Evolutionary conservation across 2,797 vertebrate species (phyloP), one percentile per base, ranked within the genome.

Genomic region (Megaceryle alcyon): DNA sequence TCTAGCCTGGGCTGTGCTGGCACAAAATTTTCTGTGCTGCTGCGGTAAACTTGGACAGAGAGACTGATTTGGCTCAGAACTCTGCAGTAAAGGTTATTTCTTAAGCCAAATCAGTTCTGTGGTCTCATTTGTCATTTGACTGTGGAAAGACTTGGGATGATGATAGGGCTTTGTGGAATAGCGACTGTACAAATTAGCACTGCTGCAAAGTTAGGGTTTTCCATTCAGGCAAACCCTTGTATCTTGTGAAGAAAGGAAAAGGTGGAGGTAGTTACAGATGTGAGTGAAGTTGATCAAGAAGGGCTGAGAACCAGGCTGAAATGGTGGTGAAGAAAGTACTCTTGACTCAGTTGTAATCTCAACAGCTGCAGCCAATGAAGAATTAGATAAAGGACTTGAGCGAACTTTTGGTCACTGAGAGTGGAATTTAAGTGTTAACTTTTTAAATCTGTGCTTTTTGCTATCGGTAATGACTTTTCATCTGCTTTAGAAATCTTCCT

Each of bases 401-500:
- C n/a, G 63, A 14, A 28, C 31, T 33, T 70, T 44, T 44, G 44
- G 39, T 39, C 17, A 23, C 12, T 48, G 5, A 46, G 29, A 48
- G 29, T 39, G 25, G 17, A 54, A 35, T 10, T 41, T 65, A 4
- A 5, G 33, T 75, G 10, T 64, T 37, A 49, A 8, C 15, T 59
- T 57, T 12, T 63, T 8, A 25, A 17, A 12, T 28, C 18, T 41
- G 18, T 3, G 10, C 6, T 64, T 90, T 89, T 70, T 89, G 43
- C 35, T 89, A 2, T 64, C 33, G 59, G 16, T 76, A 83, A 48
- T 87, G 46, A 72, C 23, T 92, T 76, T 80, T 75, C 18, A 46
- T 81, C 29, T 94, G 65, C 60, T 93, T 72, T 84, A 86, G 66
- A 86, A 90, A 79, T 80, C 69, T 94, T 79, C n/a, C 22, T 81